Base-by-base conservation (phyloP, 2,888 invertebrate genomes). In the Sepiola atlantica region DNA sequence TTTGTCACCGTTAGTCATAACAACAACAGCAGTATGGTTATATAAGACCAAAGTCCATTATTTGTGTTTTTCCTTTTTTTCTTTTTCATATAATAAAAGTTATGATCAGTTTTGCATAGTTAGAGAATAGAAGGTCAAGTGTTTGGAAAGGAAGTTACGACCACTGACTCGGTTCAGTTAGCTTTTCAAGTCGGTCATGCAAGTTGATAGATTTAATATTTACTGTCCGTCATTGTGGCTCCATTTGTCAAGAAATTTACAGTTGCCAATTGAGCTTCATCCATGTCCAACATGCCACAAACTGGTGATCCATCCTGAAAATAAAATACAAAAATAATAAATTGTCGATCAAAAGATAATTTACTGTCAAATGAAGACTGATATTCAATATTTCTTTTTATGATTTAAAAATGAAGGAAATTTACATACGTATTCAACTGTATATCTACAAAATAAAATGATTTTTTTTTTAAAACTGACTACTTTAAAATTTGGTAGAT, bases 251-350 rank as follows among this genome's bases (percentile, higher is more conserved):
- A 55, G 55, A 92, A 92, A 45, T 24, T 92, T 45, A 92, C 92
- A 92, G 92, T 54, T 45, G 92, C 92, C 45, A 92, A 55, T 45
- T 92, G 92, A 18, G 92, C 32, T 55, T 93, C 93, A 93, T 57
- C 57, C 57, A 93, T 61, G 93, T 93, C 93, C 93, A 93, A 61
- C 35, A 93, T 93, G 57, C 93, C 61, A 61, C 57, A 93, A 55
- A 93, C 93, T 55, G 93, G 55, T 35, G 93, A 93, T 32, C 35
- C 55, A 61, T 93, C 93, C 93, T 93, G 35, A 32, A 35, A 61
- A 61, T 45, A 45, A 45, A 61, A 55, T 16, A 93, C 20, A 32
- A 93, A 10, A 35, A 20, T n/a, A n/a, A n/a, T n/a, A 55, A 55
- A 55, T 55, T 54, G 45, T 61, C 61, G 10, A 4, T 32, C 14